These are phyloP conservation scores for Puma concolor DNA, from an alignment of 2,113 vertebrate genomes.

Conservation along the genomic window DNA sequence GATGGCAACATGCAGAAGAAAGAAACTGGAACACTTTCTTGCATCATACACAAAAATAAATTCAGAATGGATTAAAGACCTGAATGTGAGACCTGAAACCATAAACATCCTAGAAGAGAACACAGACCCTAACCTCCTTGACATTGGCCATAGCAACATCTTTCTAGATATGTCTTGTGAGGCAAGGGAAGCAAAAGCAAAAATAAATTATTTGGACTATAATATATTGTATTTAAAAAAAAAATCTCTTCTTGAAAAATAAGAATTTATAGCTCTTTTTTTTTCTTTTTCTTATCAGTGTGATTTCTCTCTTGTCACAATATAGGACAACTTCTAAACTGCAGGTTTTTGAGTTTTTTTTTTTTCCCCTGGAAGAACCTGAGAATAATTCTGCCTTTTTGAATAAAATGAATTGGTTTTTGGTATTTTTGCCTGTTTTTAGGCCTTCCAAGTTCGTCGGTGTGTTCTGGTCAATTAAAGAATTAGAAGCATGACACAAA, in stretches of 20 bases:
- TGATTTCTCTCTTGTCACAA: background rate
- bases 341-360: background rate
- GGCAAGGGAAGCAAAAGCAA: background rate
- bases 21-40: background rate
- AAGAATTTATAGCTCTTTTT: background rate
- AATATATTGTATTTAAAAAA: background rate
- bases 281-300: background rate
- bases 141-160: background rate
- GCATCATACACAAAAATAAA: background rate
- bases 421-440: background rate
- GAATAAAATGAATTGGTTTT: background rate
- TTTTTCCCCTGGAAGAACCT: background rate
- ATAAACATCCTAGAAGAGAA: background rate
- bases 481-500: background rate
- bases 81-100: background rate
- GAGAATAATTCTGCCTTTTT: background rate
- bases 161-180: background rate
- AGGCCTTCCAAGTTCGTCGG: background rate
- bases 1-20: background rate
- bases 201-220: background rate
- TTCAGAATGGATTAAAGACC: background rate
- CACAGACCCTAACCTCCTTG: background rate
- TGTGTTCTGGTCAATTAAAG: conserved; percentile 2
- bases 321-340: background rate
- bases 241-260: background rate